Percentiles rank a stretch among this genome's conserved stretches.
phyloP scores from a whole-genome alignment of 2,113 vertebrate species.

The Apodemus sylvaticus region DNA sequence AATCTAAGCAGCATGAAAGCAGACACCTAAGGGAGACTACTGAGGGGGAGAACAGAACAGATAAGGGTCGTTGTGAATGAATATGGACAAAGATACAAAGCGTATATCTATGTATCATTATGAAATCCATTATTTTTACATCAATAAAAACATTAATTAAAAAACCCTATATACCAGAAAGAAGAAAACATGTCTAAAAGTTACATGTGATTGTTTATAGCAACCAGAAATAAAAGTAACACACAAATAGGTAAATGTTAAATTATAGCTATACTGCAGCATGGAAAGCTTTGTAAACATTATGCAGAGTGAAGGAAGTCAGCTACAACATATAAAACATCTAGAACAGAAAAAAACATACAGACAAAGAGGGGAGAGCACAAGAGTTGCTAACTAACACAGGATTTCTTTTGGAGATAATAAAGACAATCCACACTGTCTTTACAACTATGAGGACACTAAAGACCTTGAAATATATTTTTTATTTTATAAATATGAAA shows the following conservation, averaged over 20 bases:
- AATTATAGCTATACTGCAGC: not conserved
- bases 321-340: not conserved
- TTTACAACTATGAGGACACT: not conserved
- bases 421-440: not conserved
- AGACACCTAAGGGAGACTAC: not conserved
- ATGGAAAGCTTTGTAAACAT: not conserved
- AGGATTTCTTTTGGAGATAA: not conserved
- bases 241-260: not conserved
- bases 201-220: not conserved
- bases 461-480: not conserved
- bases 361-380: not conserved
- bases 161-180: not conserved
- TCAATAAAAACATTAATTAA: not conserved
- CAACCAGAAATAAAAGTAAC: not conserved
- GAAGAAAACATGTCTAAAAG: slow-evolving; percentile 29
- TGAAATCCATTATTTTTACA: not conserved
- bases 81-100: not conserved
- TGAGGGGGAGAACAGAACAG: not conserved
- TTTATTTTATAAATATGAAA: not conserved
- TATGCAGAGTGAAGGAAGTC: not conserved
- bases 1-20: not conserved
- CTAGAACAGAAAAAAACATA: not conserved
- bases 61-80: not conserved
- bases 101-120: not conserved
- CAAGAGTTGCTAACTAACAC: not conserved